Conservation (phyloP, 1,140 invertebrate species). For the Philotrypesis tridentata region DNA sequence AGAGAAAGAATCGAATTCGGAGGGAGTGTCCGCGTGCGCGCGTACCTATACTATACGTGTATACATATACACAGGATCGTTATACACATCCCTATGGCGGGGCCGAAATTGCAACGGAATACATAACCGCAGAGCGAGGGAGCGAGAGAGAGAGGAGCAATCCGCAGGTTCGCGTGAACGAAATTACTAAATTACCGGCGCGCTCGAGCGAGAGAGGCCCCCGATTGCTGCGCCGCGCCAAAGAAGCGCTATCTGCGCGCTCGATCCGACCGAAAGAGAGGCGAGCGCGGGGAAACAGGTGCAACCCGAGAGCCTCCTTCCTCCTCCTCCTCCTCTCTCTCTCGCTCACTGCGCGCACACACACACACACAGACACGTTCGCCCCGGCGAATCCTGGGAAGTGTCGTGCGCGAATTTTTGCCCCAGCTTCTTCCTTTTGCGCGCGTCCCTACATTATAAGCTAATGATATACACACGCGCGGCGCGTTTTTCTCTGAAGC, state of each 20-base stretch:
- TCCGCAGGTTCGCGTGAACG: slow-evolving; percentile 21
- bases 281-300: slow-evolving; percentile 23
- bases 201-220: not conserved
- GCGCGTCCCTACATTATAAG: slow-evolving; percentile 7
- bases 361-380: too few species aligned
- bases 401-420: not conserved
- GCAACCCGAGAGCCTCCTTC: not conserved
- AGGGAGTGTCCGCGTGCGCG: not conserved
- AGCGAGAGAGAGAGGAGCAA: too few species aligned
- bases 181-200: slow-evolving; percentile 45
- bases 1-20: not conserved
- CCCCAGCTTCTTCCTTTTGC: not conserved
- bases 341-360: too few species aligned
- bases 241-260: not conserved
- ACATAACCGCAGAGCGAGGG: slow-evolving; percentile 23
- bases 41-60: too few species aligned
- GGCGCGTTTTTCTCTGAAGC: not conserved
- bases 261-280: slow-evolving; percentile 20
- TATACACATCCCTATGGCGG: too few species aligned
- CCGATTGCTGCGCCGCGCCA: not conserved
- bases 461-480: not conserved
- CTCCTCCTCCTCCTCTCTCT: not conserved
- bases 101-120: not conserved
- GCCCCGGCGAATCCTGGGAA: slow-evolving; percentile 21
- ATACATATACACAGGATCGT: too few species aligned